Evolutionary conservation across 2,797 vertebrate species (phyloP), one percentile per base, ranked within the genome.

Genomic region (Heteromormyrus szaboi): DNA sequence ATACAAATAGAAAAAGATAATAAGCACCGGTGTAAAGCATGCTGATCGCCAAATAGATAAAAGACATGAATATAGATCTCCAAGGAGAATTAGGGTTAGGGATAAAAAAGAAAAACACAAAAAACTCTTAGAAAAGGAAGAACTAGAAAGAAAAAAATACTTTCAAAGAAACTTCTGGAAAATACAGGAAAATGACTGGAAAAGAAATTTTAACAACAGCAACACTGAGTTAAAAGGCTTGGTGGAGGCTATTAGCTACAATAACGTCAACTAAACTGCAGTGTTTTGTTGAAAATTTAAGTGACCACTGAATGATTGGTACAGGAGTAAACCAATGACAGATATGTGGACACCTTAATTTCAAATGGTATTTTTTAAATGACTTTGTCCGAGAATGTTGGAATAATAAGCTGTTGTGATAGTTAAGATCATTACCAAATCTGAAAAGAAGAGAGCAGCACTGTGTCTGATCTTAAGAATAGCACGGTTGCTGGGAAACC

Each of bases 111-210:
- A 2, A 46, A 14, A 8, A 46, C 41, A 41, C 41, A 46, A 5
- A 84, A 33, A 85, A 54, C 8, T 25, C 46, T n/a, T 19, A 56
- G 17, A 54, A 56, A 37, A 41, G 53, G 4, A 86, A 59, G 54
- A 86, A 14, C 19, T 62, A 11, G 33, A 56, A 44, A 33, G 17
- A 44, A 59, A 86, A 86, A 59, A 86, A 8, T 11, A 44, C 54
- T 59, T 86, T 56, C 54, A 86, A 33, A 53, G 85, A 86, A 86
- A 86, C 85, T 86, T 62, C 14, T 53, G 85, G 6, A 59, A 56
- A 59, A 41, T 33, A 86, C 3, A 41, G 29, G 85, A 59, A 85
- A 41, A 37, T 37, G 50, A 14, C 19, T 86, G 33, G 17, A 86
- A 86, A 59, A 14, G 51, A 86, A 41, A 86, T 59, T 33, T 56